Conservation (phyloP, 2,888 invertebrate genomes). For the Lycia hirtaria region DNA sequence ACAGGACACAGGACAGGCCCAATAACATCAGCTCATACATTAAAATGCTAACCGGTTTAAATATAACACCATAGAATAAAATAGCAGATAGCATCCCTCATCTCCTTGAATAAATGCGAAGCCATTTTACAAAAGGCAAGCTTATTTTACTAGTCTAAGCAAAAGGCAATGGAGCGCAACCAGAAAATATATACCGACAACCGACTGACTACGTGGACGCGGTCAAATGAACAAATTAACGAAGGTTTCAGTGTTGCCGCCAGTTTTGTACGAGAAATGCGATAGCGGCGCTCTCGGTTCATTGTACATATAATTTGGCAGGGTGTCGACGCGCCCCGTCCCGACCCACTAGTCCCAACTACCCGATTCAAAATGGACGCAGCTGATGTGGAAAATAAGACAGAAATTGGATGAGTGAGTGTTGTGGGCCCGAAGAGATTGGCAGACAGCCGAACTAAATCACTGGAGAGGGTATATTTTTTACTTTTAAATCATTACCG, state of each 20-base stretch:
- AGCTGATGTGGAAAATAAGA: slow-evolving; percentile 18
- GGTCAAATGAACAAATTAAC: not conserved
- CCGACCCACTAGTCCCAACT: not conserved
- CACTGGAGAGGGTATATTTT: too few species aligned
- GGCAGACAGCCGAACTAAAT: not conserved
- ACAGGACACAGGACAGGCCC: too few species aligned
- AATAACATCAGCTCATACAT: too few species aligned
- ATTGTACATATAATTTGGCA: not conserved
- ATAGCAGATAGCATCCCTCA: not conserved
- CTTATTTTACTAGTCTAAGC: slow-evolving; percentile 1
- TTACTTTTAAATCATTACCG: too few species aligned
- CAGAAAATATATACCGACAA: not conserved
- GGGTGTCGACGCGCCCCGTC: too few species aligned
- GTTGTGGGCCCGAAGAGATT: slow-evolving; percentile 11
- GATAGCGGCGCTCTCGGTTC: not conserved
- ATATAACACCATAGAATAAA: too few species aligned
- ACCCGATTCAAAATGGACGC: slow-evolving; percentile 5
- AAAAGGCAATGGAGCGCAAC: slow-evolving; percentile 8
- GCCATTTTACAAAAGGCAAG: not conserved
- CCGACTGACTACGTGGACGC: too few species aligned
- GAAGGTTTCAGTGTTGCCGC: not conserved
- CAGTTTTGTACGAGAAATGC: not conserved
- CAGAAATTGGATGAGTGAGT: slow-evolving; percentile 15
- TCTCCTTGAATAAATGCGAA: not conserved
- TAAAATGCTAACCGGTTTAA: too few species aligned